Conservation (phyloP, 2,797 vertebrate genomes). For the Caiman crocodilus region DNA sequence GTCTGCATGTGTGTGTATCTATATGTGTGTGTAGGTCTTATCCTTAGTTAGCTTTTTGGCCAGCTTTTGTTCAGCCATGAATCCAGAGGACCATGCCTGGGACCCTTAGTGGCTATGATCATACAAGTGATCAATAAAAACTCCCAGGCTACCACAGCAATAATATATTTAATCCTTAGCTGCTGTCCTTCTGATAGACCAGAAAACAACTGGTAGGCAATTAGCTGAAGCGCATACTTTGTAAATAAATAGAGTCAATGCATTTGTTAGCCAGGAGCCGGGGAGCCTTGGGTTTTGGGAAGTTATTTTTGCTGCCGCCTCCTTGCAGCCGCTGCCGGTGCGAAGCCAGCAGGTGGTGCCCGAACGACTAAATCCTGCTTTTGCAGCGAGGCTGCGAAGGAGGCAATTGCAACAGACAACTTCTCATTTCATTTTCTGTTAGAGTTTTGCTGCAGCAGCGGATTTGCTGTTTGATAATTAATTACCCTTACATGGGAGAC, state of each 20-base stretch:
- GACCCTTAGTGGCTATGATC: too few species aligned
- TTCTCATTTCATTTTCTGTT: not conserved
- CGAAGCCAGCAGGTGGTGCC: conserved; percentile 64
- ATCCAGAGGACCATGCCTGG: too few species aligned
- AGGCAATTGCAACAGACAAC: not conserved
- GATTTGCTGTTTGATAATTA: not conserved
- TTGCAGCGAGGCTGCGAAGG: not conserved
- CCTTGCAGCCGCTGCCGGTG: not conserved
- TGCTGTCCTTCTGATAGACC: not conserved
- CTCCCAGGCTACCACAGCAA: too few species aligned
- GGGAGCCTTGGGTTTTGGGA: not conserved
- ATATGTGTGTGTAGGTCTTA: too few species aligned
- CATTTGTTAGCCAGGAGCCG: not conserved
- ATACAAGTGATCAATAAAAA: too few species aligned
- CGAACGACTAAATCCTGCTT: not conserved
- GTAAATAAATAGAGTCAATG: not conserved
- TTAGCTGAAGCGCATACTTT: not conserved
- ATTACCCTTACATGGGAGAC: not conserved
- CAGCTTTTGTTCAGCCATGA: too few species aligned
- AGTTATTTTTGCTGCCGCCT: too few species aligned
- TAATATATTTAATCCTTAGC: too few species aligned
- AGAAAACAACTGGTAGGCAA: not conserved
- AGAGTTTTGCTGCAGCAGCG: not conserved
- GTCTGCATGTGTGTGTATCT: too few species aligned
- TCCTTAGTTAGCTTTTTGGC: too few species aligned